phyloP scores from a whole-genome alignment of 2,113 vertebrate species.

The Eolophus roseicapilla region DNA sequence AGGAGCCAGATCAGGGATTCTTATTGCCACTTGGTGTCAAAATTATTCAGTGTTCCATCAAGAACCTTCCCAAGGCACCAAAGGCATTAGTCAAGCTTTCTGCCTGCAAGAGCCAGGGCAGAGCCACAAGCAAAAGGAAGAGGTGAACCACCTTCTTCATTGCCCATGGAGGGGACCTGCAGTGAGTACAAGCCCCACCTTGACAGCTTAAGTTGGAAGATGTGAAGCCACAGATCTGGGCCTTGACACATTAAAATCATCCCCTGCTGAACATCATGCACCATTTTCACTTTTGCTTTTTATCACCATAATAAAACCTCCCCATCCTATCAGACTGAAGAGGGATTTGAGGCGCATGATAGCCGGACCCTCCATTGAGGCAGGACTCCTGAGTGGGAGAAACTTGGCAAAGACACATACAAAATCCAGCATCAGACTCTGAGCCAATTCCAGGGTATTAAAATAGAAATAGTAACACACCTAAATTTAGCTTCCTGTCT shows the following conservation, averaged over 20 bases:
- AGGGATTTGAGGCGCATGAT: neutral
- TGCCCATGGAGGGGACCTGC: neutral
- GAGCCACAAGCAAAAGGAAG: neutral
- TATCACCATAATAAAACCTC: neutral
- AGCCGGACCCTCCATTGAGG: fast-evolving
- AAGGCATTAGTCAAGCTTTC: neutral
- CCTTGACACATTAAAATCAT: neutral
- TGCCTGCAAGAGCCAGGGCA: neutral
- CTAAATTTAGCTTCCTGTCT: neutral
- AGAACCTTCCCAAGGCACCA: neutral
- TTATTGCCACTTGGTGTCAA: neutral
- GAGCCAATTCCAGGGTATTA: neutral
- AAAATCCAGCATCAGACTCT: neutral
- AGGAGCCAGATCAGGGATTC: neutral
- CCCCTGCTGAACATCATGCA: neutral
- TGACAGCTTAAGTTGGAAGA: neutral
- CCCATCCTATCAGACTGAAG: too few relatives aligned
- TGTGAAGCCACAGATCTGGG: neutral
- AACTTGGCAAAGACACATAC: neutral
- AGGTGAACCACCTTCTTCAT: neutral
- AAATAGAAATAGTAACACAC: neutral
- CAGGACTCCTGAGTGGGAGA: neutral
- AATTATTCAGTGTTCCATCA: neutral
- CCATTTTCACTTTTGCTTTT: neutral
- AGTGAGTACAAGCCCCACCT: neutral